Conservation (phyloP, 2,113 vertebrate genomes). For the Chrysochloris asiatica region DNA sequence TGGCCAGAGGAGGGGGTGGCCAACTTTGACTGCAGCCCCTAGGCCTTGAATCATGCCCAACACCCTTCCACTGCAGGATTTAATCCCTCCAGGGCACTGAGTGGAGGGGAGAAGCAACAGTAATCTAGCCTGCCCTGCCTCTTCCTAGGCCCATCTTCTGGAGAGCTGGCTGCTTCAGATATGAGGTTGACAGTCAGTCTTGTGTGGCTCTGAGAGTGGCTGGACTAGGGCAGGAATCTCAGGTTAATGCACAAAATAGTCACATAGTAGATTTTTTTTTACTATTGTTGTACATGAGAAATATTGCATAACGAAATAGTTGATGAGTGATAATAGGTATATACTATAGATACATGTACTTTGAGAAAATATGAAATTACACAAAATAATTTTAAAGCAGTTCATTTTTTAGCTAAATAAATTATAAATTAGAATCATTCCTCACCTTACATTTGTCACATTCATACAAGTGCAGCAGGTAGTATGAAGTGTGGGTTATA, state of each 20-base stretch:
- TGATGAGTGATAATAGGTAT: not conserved
- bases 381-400: conserved; percentile 4
- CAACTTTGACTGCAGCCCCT: no score
- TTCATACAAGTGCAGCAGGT: not conserved
- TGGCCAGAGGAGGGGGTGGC: no score
- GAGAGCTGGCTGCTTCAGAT: no score
- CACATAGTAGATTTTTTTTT: not conserved
- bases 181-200: no score
- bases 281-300: not conserved
- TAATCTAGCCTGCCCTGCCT: no score
- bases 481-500: not conserved
- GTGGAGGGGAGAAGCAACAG: no score
- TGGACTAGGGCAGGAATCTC: no score
- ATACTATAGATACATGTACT: not conserved
- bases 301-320: not conserved
- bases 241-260: not conserved
- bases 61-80: no score
- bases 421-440: not conserved
- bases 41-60: no score
- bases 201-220: no score
- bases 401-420: conserved; percentile 16
- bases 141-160: no score
- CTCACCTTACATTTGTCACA: not conserved
- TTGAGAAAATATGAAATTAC: not conserved
- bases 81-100: no score